Evolutionary conservation across 2,888 invertebrate genomes (phyloP).

Genomic region (Drosophila mercatorum): DNA sequence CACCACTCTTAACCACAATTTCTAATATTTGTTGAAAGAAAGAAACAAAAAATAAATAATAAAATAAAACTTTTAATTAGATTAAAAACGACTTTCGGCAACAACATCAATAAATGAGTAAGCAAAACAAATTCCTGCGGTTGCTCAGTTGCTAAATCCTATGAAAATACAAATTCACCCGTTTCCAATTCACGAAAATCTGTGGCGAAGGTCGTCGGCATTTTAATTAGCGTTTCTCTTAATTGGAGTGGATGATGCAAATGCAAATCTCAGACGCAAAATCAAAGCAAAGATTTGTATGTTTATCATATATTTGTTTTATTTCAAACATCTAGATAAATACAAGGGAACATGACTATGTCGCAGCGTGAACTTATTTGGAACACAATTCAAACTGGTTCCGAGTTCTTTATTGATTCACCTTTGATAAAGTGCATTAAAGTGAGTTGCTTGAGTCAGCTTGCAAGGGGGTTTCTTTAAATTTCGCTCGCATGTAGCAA

Average conservation of each 20-base stretch:
- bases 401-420: conserved; percentile 12
- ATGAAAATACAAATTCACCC: conserved; percentile 17
- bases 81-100: background rate
- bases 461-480: background rate
- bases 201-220: conserved; percentile 41
- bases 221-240: conserved; percentile 27
- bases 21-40: no score
- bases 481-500: conserved; percentile 11
- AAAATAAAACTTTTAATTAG: background rate
- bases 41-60: no score
- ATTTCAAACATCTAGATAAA: background rate
- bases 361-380: background rate
- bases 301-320: background rate
- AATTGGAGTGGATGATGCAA: conserved; percentile 12
- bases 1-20: no score
- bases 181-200: conserved; percentile 31
- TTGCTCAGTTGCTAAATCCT: conserved; percentile 10
- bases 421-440: conserved; percentile 5
- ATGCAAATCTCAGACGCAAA: conserved; percentile 35
- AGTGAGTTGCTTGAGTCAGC: background rate
- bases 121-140: conserved; percentile 21
- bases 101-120: conserved; percentile 34
- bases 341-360: background rate
- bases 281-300: conserved; percentile 38
- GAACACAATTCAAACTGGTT: conserved; percentile 53